Conservation (phyloP, 2,888 invertebrate genomes). For the Drepanosiphum platanoidis region DNA sequence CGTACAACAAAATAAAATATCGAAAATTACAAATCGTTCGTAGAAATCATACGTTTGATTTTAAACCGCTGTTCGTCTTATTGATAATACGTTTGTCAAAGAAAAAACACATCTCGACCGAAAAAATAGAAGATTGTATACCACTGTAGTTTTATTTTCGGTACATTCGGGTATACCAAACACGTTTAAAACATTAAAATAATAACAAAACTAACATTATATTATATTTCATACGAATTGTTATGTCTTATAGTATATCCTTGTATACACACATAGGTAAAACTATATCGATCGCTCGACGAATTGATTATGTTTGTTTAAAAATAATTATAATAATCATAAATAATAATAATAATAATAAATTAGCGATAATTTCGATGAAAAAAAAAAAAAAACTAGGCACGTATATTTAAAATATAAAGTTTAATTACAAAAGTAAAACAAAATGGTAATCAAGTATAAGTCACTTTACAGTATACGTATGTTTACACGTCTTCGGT, state of each 20-base stretch:
- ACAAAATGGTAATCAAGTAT: constrained; percentile 18
- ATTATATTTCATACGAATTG: neutral
- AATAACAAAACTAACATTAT: constrained; percentile 25
- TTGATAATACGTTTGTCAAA: too few relatives aligned
- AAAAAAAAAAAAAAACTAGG: neutral
- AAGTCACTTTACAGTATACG: constrained; percentile 17
- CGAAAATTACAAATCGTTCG: too few relatives aligned
- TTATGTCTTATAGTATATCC: neutral
- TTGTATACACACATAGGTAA: neutral
- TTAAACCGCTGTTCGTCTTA: too few relatives aligned
- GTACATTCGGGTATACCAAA: neutral
- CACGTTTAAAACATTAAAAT: neutral
- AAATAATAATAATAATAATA: constrained; percentile 10
- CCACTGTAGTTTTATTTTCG: neutral
- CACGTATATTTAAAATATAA: constrained; percentile 1
- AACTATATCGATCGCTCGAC: too few relatives aligned
- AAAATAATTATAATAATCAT: neutral
- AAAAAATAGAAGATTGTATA: too few relatives aligned
- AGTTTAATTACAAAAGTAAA: constrained; percentile 12
- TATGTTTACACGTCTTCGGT: neutral
- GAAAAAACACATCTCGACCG: too few relatives aligned
- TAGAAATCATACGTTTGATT: too few relatives aligned
- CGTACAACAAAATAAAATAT: too few relatives aligned
- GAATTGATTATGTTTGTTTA: neutral
- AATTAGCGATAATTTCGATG: neutral